These are phyloP conservation scores for Actenoides lindsayi DNA, from an alignment of 2,113 vertebrate genomes.

Conservation along the genomic window DNA sequence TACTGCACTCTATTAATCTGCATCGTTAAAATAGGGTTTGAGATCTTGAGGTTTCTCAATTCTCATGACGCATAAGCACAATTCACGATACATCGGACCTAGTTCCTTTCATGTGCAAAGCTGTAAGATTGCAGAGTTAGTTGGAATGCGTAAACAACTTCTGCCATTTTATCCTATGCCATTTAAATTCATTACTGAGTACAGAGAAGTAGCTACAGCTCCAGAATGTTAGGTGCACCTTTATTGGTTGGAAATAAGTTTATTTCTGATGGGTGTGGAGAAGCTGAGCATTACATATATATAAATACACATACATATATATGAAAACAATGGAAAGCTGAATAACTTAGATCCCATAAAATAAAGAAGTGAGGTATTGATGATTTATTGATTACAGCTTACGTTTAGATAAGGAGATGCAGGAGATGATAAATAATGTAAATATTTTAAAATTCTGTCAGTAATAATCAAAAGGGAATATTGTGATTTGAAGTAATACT, in stretches of 20 bases:
- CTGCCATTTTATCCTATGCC: neutral
- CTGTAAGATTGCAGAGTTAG: neutral
- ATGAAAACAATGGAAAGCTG: neutral
- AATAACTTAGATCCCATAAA: neutral
- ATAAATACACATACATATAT: neutral
- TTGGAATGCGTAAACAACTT: neutral
- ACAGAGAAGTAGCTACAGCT: neutral
- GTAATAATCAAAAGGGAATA: neutral
- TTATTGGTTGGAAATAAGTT: neutral
- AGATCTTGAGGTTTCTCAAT: neutral
- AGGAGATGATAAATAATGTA: conserved; percentile 27
- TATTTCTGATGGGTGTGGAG: neutral
- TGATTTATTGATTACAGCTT: conserved; percentile 23
- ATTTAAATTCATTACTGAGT: neutral
- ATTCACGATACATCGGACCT: neutral
- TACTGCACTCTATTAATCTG: neutral
- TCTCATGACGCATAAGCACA: neutral
- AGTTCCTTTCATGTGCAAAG: neutral
- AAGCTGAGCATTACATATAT: neutral
- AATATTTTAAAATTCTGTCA: conserved; percentile 5
- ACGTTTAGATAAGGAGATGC: neutral
- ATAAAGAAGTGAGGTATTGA: neutral
- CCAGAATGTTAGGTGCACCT: neutral
- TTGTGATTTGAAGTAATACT: neutral
- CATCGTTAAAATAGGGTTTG: neutral